These are phyloP conservation scores for Helogale parvula DNA, from an alignment of 2,113 vertebrate genomes.

Conservation along the genomic window DNA sequence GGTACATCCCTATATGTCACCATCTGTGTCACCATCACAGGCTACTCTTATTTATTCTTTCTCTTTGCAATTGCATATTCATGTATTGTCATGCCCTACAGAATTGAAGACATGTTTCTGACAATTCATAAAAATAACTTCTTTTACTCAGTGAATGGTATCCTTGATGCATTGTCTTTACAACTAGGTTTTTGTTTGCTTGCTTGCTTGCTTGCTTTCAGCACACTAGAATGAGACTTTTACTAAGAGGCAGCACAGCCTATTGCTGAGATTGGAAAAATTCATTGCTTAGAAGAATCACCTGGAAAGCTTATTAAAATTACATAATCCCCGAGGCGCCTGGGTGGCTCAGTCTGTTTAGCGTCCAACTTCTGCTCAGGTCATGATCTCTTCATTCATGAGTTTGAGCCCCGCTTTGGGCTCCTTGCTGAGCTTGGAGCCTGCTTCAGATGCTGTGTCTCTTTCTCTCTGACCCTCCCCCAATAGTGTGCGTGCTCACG, in stretches of 20 bases:
- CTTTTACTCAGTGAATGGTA: neutral
- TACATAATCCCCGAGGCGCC: neutral
- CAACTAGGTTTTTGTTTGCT: neutral
- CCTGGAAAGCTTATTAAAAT: conserved; percentile 18
- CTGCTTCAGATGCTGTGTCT: too few species aligned
- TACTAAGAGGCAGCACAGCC: neutral
- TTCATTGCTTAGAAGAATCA: neutral
- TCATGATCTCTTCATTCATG: too few species aligned
- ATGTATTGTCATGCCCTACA: neutral
- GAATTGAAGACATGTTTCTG: neutral
- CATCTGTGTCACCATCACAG: neutral
- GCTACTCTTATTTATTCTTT: neutral
- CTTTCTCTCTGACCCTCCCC: too few species aligned
- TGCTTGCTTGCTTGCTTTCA: neutral
- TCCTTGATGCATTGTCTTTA: neutral
- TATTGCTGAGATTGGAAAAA: neutral
- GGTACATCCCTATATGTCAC: neutral
- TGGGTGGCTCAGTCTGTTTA: too few species aligned
- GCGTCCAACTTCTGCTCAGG: too few species aligned
- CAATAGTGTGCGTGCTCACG: accelerated
- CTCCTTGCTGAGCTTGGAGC: too few species aligned
- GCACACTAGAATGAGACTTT: neutral
- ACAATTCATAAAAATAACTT: conserved; percentile 17
- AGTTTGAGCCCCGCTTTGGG: too few species aligned
- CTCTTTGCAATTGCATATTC: neutral